Base-by-base conservation (phyloP, 2,113 vertebrate species). In the Nothobranchius kuhntae region DNA sequence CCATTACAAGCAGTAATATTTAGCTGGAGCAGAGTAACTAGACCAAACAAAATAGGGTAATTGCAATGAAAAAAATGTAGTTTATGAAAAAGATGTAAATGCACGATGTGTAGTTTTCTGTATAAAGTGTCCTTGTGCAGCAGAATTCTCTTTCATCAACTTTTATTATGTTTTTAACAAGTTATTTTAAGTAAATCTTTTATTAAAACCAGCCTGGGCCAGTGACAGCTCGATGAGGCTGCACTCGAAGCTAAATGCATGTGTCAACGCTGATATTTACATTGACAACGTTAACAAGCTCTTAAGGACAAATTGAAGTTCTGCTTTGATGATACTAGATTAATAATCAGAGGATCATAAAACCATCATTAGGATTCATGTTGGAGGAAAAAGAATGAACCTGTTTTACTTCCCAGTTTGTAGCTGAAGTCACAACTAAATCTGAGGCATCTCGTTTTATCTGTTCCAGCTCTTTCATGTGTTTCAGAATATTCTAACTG, bases 1-100 rank as follows among this genome's bases (percentile, higher is more conserved):
- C 83, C 65, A 82, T 86, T 81, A 75, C 53, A 78, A 70, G 48
- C 63, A 48, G 77, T 78, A 75, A 77, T 80, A 82, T 86, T 89
- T 82, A 77, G 79, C 75, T 65, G 70, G 57, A 68, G 70, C 53
- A 52, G 56, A 68, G 60, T 66, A 86, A 87, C 66, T 78, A 85
- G 78, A 73, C 58, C 77, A 87, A 81, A 86, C 65, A 73, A 86
- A 87, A 78, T 68, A 30, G 68, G 56, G 72, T 75, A 71, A 76
- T 71, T 82, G 46, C 53, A 64, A 72, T 40, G 71, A 71, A 78
- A 75, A 56, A 65, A 38, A 65, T 70, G 38, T 3, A 40, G 38
- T 1, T 40, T 40, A 4, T 8, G 38, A 40, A 80, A 65, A 71
- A 73, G 30, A 74, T 71, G 64, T 53, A 71, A 75, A 65, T 61